A percentile compares a stretch with the other conserved stretches of the same genome.
These are phyloP conservation scores for Nycticryphes semicollaris DNA, from an alignment of 2,113 vertebrate genomes.

Conservation along the genomic window DNA sequence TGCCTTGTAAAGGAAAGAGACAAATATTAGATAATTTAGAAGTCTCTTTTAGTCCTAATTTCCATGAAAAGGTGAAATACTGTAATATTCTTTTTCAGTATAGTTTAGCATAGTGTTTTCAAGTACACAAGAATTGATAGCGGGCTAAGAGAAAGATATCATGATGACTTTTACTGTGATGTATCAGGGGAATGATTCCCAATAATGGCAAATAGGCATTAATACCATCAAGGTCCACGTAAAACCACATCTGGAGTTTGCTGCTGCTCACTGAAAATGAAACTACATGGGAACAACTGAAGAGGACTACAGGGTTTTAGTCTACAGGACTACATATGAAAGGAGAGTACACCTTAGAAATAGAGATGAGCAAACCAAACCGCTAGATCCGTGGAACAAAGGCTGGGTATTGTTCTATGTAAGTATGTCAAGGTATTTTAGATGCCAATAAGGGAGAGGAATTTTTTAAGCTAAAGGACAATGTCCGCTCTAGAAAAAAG, in stretches of 20 bases:
- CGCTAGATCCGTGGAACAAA: background rate
- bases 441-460: background rate
- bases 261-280: background rate
- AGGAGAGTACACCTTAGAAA: background rate
- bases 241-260: background rate
- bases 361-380: background rate
- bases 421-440: background rate
- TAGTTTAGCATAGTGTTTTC: background rate
- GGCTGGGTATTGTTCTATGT: background rate
- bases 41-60: background rate
- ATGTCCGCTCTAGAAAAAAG: background rate
- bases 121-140: background rate
- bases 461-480: background rate
- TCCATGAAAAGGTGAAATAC: background rate
- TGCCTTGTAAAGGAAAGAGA: background rate
- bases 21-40: background rate
- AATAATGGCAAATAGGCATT: background rate
- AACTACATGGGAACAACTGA: background rate
- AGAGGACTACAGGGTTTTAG: background rate
- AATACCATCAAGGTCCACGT: background rate
- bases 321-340: background rate
- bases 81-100: background rate
- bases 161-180: background rate
- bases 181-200: background rate
- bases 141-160: background rate